Evolutionary conservation across 2,888 invertebrate species (phyloP), one percentile per base, ranked within the genome.

Genomic region (Melinaea menophilus): DNA sequence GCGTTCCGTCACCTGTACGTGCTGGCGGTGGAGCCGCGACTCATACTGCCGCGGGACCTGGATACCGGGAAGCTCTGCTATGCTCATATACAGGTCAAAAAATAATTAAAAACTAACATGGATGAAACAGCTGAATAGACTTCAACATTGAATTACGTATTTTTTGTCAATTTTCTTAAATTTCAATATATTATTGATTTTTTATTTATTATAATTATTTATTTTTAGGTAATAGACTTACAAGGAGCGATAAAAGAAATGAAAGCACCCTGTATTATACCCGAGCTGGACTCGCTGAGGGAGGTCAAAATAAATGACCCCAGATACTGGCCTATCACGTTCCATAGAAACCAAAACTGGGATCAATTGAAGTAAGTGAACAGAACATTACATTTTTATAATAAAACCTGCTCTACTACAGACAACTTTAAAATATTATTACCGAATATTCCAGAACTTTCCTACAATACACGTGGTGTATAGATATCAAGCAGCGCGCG

Each of bases 1-100:
- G 99, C 99, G 0, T 95, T 99, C 77, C 92, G 99, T 1, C 99
- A 99, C 85, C 91, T 99, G 33, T 99, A 99, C 84, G 98, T 98
- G 0, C 82, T 99, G 69, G 99, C 99, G 0, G 95, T 96, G 0
- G 98, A 99, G 79, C 96, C 97, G 0, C 91, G 99, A 11, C 88
- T 99, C 11, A 91, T 99, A 59, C 90, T 98, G 61, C 98, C 99
- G 0, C 92, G 95, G 37, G 98, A 98, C 78, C 94, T 98, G 11
- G 94, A 94, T 77, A 95, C 94, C 1, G 94, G 95, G 34, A 93
- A 94, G 71, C 92, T 95, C 47, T 97, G 97, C 77, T 96, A 97
- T 72, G 96, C 95, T 0, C 95, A 95, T 66, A 91, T 98, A 66
- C 92, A 92, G 79, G 90, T 95, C 11, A 9, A 9, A 9, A 9